Conservation (phyloP, 2,113 vertebrate species). For the Pseudorectes ferrugineus region DNA sequence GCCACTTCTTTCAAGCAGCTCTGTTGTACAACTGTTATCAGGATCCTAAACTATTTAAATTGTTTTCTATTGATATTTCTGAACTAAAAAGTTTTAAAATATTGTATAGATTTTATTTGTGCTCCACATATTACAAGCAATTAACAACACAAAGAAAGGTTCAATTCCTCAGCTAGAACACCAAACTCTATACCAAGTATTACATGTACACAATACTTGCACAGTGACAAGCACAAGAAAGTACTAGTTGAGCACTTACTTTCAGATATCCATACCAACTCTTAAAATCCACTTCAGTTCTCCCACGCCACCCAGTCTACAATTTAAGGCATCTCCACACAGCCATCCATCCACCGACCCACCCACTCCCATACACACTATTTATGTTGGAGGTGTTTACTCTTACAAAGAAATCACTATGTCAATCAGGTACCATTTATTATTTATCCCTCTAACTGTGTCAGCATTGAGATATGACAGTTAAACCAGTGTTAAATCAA, state of each 20-base stretch:
- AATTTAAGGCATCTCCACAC: constrained; percentile 77
- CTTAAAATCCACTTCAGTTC: constrained; percentile 82
- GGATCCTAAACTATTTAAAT: constrained; percentile 19
- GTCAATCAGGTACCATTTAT: constrained; percentile 73
- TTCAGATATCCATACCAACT: constrained; percentile 50
- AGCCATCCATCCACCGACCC: constrained; percentile 20
- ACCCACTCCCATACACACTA: constrained; percentile 44
- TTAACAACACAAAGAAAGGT: constrained; percentile 30
- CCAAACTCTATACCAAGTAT: constrained; percentile 44
- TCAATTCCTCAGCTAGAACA: constrained; percentile 55
- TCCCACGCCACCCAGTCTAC: constrained; percentile 60
- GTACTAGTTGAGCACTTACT: constrained; percentile 58
- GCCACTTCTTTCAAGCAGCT: constrained; percentile 51
- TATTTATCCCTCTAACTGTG: constrained; percentile 78
- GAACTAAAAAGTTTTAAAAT: constrained; percentile 59
- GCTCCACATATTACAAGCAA: constrained; percentile 61
- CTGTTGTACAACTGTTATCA: constrained; percentile 31
- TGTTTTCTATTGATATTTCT: constrained; percentile 36
- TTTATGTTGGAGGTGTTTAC: constrained; percentile 65
- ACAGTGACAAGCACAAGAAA: constrained; percentile 59
- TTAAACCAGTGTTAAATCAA: constrained; percentile 86
- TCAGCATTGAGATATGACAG: constrained; percentile 79
- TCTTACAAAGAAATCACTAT: constrained; percentile 67
- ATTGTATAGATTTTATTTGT: constrained; percentile 65
- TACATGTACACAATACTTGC: constrained; percentile 62